phyloP scores from a whole-genome alignment of 2,113 vertebrate species.

The Ophthalmolycus amberensis region DNA sequence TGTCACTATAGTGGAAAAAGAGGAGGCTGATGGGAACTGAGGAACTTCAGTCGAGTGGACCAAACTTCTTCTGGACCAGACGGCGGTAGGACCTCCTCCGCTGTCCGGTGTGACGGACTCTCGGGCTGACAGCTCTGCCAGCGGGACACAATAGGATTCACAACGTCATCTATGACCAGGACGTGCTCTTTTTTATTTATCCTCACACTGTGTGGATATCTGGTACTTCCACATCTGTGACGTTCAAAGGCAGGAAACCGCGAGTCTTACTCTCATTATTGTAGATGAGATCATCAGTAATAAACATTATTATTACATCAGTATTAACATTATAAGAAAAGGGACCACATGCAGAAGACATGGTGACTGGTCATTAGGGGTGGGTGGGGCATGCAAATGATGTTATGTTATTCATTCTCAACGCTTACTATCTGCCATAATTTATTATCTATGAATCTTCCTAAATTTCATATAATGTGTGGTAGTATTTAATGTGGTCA shows the following conservation, averaged over 20 bases:
- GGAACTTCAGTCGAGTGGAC: not conserved
- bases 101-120: not conserved
- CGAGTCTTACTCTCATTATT: not conserved
- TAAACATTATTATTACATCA: not conserved
- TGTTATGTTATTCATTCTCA: too few relatives aligned
- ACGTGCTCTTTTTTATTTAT: not conserved
- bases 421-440: too few relatives aligned
- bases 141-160: not conserved
- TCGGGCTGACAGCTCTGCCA: not conserved
- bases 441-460: too few relatives aligned
- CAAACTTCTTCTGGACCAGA: not conserved
- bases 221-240: conserved; percentile 6
- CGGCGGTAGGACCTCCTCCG: not conserved
- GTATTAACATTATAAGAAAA: not conserved
- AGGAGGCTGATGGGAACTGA: not conserved
- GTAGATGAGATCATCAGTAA: not conserved
- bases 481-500: too few relatives aligned
- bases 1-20: not conserved
- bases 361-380: too few relatives aligned
- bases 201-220: not conserved
- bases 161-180: not conserved
- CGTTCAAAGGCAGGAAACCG: not conserved
- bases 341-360: not conserved
- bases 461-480: too few relatives aligned
- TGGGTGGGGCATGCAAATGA: too few relatives aligned